phyloP scores from a whole-genome alignment of 2,888 invertebrate genomes.

The Bimastos eiseni region DNA sequence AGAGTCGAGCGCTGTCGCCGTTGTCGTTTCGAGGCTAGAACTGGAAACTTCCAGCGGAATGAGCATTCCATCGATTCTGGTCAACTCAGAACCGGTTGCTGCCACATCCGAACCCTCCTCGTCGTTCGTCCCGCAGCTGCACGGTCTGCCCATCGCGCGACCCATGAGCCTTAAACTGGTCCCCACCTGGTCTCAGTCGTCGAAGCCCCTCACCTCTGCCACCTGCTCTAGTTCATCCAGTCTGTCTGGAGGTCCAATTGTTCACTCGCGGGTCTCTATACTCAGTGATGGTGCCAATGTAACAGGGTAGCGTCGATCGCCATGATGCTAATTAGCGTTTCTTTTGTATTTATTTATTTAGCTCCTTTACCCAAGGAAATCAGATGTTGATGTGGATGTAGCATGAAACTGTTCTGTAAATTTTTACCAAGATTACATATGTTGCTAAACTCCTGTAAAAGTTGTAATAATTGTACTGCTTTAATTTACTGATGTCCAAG shows the following conservation, averaged over 20 bases:
- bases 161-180: not conserved
- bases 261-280: not conserved
- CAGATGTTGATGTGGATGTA: not conserved
- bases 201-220: not conserved
- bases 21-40: not conserved
- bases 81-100: not conserved
- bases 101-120: not conserved
- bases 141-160: not conserved
- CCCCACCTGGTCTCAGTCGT: conserved; percentile 9
- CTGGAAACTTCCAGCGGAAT: not conserved
- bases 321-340: not conserved
- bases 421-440: not conserved
- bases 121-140: not conserved
- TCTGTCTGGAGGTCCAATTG: not conserved
- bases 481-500: not conserved
- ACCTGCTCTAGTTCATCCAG: conserved; percentile 4
- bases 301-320: not conserved
- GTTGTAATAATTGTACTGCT: not conserved
- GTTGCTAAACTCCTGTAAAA: not conserved
- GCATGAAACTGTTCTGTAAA: not conserved
- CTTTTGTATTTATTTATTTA: conserved; percentile 8
- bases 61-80: conserved; percentile 15
- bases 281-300: conserved; percentile 3
- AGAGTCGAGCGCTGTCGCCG: not conserved
- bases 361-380: not conserved